Conservation (phyloP, 35 echinoderm and acorn worm genomes). For the Heliocidaris erythrogramma region DNA sequence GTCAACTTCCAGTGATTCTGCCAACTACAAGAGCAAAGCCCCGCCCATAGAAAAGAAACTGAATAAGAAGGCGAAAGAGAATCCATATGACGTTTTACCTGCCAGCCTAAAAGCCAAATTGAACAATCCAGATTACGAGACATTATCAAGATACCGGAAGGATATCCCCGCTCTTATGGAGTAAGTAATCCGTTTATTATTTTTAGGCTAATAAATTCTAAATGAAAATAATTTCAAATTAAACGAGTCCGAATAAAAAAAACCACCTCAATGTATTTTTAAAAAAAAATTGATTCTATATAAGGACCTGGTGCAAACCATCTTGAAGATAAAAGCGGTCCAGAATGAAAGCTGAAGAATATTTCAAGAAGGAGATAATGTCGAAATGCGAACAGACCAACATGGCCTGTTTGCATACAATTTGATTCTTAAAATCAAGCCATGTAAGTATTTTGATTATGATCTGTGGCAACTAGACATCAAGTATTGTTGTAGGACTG, state of each 20-base stretch:
- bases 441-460: too few species aligned
- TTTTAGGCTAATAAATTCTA: not conserved
- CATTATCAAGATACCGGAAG: constrained; percentile 50
- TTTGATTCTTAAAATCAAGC: too few species aligned
- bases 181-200: not conserved
- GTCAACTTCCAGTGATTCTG: not conserved
- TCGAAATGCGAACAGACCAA: too few species aligned
- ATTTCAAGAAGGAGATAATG: too few species aligned
- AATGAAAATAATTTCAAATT: not conserved
- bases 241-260: not conserved
- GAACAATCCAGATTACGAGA: constrained; percentile 38
- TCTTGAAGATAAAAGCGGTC: too few species aligned
- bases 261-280: not conserved
- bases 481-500: too few species aligned
- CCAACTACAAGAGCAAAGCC: constrained; percentile 6
- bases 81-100: constrained; percentile 39
- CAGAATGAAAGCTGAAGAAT: too few species aligned
- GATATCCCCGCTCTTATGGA: not conserved
- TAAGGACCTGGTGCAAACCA: too few species aligned
- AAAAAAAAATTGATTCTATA: too few species aligned
- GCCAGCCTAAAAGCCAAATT: not conserved
- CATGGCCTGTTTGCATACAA: too few species aligned
- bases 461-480: too few species aligned
- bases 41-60: constrained; percentile 47
- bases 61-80: constrained; percentile 55